phyloP scores from a whole-genome alignment of 2,888 invertebrate species.

The Norana najaformis region DNA sequence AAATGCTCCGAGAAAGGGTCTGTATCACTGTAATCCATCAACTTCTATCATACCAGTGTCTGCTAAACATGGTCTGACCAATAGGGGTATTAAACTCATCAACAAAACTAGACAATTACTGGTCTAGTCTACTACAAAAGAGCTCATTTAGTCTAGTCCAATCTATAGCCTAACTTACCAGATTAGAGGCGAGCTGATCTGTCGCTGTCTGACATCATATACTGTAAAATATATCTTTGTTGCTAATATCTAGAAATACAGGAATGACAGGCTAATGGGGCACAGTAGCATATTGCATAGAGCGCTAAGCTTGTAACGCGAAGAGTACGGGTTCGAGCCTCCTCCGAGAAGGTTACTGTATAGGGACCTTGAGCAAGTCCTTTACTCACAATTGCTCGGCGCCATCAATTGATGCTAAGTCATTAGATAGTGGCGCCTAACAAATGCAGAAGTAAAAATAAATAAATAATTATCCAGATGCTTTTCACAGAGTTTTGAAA shows the following conservation, averaged over 20 bases:
- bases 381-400: too few relatives aligned
- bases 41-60: not conserved
- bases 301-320: too few relatives aligned
- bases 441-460: too few relatives aligned
- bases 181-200: too few relatives aligned
- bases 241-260: not conserved
- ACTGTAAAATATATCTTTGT: not conserved
- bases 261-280: too few relatives aligned
- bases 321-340: too few relatives aligned
- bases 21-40: not conserved
- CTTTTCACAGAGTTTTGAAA: not conserved
- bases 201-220: not conserved
- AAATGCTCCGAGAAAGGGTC: conserved; percentile 60
- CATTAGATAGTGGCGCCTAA: too few relatives aligned
- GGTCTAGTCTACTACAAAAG: not conserved
- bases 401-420: too few relatives aligned
- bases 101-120: not conserved
- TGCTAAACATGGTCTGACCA: not conserved
- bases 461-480: not conserved
- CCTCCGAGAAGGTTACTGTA: too few relatives aligned
- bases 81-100: not conserved
- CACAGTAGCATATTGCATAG: too few relatives aligned
- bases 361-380: too few relatives aligned
- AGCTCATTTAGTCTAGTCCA: not conserved
- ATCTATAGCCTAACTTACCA: not conserved